Evolutionary conservation across 30 jellyfish, hydroid and myxozoan genomes (phyloP).

Genomic region (Aurelia sp.): DNA sequence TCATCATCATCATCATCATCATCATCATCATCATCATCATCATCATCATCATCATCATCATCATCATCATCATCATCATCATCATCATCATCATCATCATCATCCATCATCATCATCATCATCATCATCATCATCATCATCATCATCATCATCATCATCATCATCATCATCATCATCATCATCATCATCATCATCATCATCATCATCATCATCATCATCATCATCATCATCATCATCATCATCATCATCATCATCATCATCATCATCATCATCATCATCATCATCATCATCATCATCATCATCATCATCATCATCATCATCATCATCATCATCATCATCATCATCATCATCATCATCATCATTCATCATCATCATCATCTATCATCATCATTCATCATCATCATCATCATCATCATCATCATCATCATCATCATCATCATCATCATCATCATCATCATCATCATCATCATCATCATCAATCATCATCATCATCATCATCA

Average conservation of each 20-base stretch:
- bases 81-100: slow-evolving; percentile 29
- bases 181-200: slow-evolving; percentile 3
- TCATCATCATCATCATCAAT: slow-evolving; percentile 31
- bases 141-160: slow-evolving; percentile 29
- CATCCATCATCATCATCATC: slow-evolving; percentile 29
- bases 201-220: slow-evolving; percentile 17
- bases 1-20: slow-evolving; percentile 31
- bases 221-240: slow-evolving; percentile 9
- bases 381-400: slow-evolving; percentile 23
- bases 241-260: slow-evolving; percentile 27
- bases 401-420: slow-evolving; percentile 25
- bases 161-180: slow-evolving; percentile 28
- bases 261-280: slow-evolving; percentile 28
- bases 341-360: slow-evolving; percentile 16
- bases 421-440: slow-evolving; percentile 24
- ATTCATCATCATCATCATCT: slow-evolving; percentile 34
- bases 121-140: slow-evolving; percentile 29
- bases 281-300: slow-evolving; percentile 10
- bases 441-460: slow-evolving; percentile 31
- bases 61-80: slow-evolving; percentile 27
- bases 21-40: slow-evolving; percentile 24
- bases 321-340: slow-evolving; percentile 18
- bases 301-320: slow-evolving; percentile 34
- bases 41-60: slow-evolving; percentile 23
- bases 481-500: slow-evolving; percentile 27